These are phyloP conservation scores for Dinocampus coccinellae DNA, from an alignment of 2,888 invertebrate genomes.

Conservation along the genomic window DNA sequence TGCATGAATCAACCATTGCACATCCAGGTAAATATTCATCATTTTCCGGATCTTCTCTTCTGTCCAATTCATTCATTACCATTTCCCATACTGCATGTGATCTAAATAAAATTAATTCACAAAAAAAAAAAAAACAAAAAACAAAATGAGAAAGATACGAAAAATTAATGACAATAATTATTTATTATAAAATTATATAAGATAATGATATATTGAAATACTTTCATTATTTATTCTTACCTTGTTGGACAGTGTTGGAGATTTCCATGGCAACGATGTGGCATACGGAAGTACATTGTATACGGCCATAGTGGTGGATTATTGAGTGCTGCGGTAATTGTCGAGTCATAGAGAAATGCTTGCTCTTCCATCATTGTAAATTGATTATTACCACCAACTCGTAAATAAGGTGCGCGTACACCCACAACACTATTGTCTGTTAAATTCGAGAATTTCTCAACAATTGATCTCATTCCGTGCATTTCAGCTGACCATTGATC, in stretches of 20 bases:
- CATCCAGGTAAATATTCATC: slow-evolving; percentile 92
- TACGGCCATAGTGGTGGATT: slow-evolving; percentile 98
- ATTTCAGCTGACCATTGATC: slow-evolving; percentile 96
- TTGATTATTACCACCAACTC: slow-evolving; percentile 95
- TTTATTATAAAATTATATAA: not conserved
- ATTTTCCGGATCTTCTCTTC: slow-evolving; percentile 89
- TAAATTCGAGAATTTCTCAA: slow-evolving; percentile 90
- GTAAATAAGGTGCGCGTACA: slow-evolving; percentile 88
- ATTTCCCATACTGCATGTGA: slow-evolving; percentile 97
- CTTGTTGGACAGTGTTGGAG: slow-evolving; percentile 91
- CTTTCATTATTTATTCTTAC: slow-evolving; percentile 41
- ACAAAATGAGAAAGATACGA: not conserved
- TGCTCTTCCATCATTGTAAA: slow-evolving; percentile 98
- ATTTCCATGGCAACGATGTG: slow-evolving; percentile 93
- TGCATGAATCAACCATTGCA: slow-evolving; percentile 96
- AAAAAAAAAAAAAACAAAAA: not conserved
- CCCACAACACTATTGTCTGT: slow-evolving; percentile 93
- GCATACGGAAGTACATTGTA: slow-evolving; percentile 98
- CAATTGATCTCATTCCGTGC: slow-evolving; percentile 93
- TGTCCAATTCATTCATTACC: slow-evolving; percentile 94
- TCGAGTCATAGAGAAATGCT: slow-evolving; percentile 94
- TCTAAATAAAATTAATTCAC: slow-evolving; percentile 44
- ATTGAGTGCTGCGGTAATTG: slow-evolving; percentile 91
- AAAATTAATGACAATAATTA: not conserved
- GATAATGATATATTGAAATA: not conserved